phyloP scores from a whole-genome alignment of 2,888 invertebrate genomes.

The Cerastis rubricosa region DNA sequence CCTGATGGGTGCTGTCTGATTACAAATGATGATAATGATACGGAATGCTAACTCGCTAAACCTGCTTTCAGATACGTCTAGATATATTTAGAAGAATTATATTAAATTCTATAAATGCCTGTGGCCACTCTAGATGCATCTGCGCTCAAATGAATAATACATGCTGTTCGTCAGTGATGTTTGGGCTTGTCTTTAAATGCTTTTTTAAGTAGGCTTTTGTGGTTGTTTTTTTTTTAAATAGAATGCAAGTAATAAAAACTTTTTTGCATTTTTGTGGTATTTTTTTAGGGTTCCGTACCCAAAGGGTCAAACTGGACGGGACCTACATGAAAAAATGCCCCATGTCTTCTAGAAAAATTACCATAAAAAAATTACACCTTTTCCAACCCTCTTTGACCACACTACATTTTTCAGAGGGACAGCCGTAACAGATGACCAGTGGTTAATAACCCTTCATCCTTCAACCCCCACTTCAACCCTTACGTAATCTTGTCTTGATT shows the following conservation, averaged over 20 bases:
- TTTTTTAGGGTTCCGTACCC: no score
- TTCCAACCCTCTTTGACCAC: slow-evolving; percentile 36
- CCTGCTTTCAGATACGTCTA: slow-evolving; percentile 40
- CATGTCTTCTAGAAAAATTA: neutral
- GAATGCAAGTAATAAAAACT: neutral
- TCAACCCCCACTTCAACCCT: slow-evolving; percentile 52
- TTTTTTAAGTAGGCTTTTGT: neutral
- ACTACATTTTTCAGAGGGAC: slow-evolving; percentile 45
- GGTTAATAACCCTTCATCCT: slow-evolving; percentile 66
- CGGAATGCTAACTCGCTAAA: slow-evolving; percentile 32
- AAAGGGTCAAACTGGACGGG: no score
- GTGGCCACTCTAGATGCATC: slow-evolving; percentile 36
- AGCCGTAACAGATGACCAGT: slow-evolving; percentile 63
- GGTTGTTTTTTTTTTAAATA: neutral
- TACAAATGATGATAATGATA: slow-evolving; percentile 21
- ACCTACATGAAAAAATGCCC: neutral
- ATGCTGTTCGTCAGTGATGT: slow-evolving; percentile 1
- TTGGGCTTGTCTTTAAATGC: neutral
- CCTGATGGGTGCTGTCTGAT: slow-evolving; percentile 22
- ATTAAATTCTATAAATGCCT: slow-evolving; percentile 6
- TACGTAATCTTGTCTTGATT: slow-evolving; percentile 69
- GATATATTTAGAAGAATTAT: slow-evolving; percentile 19
- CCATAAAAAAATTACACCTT: slow-evolving; percentile 17
- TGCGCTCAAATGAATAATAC: slow-evolving; percentile 39
- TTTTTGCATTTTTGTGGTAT: neutral